Percentiles rank a stretch among this genome's conserved stretches.
phyloP scores from a whole-genome alignment of 1,140 invertebrate genomes.

The Drosophila triauraria region DNA sequence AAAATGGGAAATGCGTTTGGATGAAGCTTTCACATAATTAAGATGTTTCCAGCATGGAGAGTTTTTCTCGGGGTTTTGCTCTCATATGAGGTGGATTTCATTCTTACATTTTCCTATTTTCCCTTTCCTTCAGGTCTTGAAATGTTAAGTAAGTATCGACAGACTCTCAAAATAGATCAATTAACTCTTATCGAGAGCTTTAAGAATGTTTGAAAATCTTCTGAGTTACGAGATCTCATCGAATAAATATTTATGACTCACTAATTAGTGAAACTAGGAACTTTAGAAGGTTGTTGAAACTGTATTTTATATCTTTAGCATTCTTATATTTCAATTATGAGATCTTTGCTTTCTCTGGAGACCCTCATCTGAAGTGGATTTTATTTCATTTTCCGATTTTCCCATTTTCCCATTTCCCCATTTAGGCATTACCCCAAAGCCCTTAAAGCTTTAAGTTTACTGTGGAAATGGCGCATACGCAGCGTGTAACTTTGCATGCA shows the following conservation, averaged over 20 bases:
- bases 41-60: constrained; percentile 6
- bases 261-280: too few species aligned
- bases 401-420: constrained; percentile 10
- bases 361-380: constrained; percentile 4
- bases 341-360: neutral
- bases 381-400: constrained; percentile 2
- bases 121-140: neutral
- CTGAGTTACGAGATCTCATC: neutral
- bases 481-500: constrained; percentile 75
- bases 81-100: neutral
- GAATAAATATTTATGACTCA: neutral
- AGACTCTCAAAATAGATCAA: neutral
- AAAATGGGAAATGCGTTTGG: constrained; percentile 21
- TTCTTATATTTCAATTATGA: too few species aligned
- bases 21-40: constrained; percentile 13
- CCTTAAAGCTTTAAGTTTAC: constrained; percentile 43
- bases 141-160: constrained; percentile 15
- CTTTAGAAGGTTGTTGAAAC: neutral
- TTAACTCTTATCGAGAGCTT: neutral
- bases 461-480: constrained; percentile 63
- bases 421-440: too few species aligned
- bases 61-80: neutral
- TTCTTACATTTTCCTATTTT: neutral
- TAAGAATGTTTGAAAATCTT: neutral
- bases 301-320: too few species aligned